Evolutionary conservation across 2,888 invertebrate species (phyloP), one percentile per base, ranked within the genome.

Genomic region (Mylabris sibirica): DNA sequence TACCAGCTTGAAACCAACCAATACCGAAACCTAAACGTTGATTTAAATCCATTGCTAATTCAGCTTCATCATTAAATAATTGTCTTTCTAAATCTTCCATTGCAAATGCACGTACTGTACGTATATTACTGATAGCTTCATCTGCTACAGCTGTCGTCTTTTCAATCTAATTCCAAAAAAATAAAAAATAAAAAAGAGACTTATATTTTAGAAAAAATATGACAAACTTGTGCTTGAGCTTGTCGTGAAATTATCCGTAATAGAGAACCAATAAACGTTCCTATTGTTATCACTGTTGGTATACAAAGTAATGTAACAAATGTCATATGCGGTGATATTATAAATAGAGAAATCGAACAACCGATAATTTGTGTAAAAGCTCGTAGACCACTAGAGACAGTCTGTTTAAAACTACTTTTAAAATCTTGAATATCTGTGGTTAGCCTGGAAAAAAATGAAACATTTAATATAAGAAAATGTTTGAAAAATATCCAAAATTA

Each of bases 351-450:
- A 20, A 91, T 87, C 0, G 92, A 88, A 73, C 93, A 94, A 0
- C 95, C 95, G 1, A 88, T 80, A 71, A 97, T 93, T 89, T 98
- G 98, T 0, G 97, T 93, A 4, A 89, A 84, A 60, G 96, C 95
- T 67, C 96, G 87, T 35, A 99, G 84, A 0, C 98, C 98, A 79
- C 97, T 97, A 0, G 98, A 95, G 60, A 99, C 91, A 26, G 94
- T 93, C 79, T 94, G 91, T 83, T 99, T 99, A 82, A 99, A 98
- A 1, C 95, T 93, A 77, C 97, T 96, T 85, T 99, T 99, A 83
- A 99, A 98, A 81, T 98, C 98, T 83, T 99, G 98, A 9, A 98
- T 92, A 85, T 99, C 98, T 60, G 93, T 90, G 30, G 97, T 97
- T 72, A 98, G 86, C 77, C 95, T 93, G 83, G 66, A 88, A 86